A percentile compares a stretch with the other conserved stretches of the same genome.
Conservation (phyloP, 2,888 invertebrate species). For the Epinotia bilunana region DNA sequence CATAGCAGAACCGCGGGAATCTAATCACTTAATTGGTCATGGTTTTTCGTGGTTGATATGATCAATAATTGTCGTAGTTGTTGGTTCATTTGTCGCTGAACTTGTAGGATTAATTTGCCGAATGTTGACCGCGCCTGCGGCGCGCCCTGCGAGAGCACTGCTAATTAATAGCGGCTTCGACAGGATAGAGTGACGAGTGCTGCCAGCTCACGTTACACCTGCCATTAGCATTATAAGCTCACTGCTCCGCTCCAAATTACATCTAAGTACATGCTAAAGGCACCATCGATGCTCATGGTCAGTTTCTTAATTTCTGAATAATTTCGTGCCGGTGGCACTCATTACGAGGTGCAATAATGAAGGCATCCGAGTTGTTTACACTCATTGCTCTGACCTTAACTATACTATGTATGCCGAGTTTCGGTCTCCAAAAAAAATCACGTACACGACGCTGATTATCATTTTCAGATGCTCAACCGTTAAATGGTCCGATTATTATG, state of each 20-base stretch:
- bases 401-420: neutral
- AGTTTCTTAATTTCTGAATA: neutral
- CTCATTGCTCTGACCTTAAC: neutral
- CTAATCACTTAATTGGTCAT: slow-evolving; percentile 76
- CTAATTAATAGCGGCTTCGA: slow-evolving; percentile 82
- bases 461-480: slow-evolving; percentile 73
- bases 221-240: slow-evolving; percentile 72
- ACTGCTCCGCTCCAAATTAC: slow-evolving; percentile 45
- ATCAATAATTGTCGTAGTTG: slow-evolving; percentile 69
- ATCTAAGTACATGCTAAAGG: neutral
- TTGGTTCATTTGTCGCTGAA: slow-evolving; percentile 65
- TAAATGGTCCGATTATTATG: slow-evolving; percentile 67
- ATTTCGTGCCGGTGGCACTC: neutral
- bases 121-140: slow-evolving; percentile 79
- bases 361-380: neutral
- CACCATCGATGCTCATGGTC: neutral
- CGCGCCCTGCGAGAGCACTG: slow-evolving; percentile 68
- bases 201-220: slow-evolving; percentile 69
- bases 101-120: slow-evolving; percentile 80
- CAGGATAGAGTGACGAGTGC: slow-evolving; percentile 59
- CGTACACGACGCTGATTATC: slow-evolving; percentile 50
- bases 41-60: slow-evolving; percentile 67
- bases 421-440: neutral
- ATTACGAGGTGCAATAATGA: neutral
- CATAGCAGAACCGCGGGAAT: slow-evolving; percentile 68